Percentiles rank a stretch among this genome's conserved stretches.
Conservation (phyloP, 2,888 invertebrate genomes). For the Thecocarcelia acutangulata region DNA sequence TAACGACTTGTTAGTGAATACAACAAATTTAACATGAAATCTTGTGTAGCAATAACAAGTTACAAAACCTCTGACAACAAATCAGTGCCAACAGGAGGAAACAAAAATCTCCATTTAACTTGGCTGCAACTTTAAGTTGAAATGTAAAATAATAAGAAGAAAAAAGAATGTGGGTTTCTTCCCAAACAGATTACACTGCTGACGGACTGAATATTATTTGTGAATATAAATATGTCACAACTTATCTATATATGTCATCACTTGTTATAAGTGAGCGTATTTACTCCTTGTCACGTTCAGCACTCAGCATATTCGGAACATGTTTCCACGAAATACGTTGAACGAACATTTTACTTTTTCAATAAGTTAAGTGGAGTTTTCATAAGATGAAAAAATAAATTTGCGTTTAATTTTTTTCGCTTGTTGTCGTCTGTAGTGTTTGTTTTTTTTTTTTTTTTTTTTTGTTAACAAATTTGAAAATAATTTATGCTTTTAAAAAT, state of each 20-base stretch:
- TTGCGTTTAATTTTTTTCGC: too few relatives aligned
- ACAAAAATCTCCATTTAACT: constrained; percentile 22
- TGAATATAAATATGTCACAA: constrained; percentile 26
- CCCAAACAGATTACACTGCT: constrained; percentile 23
- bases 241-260: constrained; percentile 20
- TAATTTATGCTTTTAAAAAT: too few relatives aligned
- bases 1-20: constrained; percentile 50
- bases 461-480: too few relatives aligned
- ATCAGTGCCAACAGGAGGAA: background rate
- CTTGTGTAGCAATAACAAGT: constrained; percentile 50
- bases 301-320: background rate
- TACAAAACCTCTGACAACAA: constrained; percentile 16
- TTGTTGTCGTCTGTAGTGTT: too few relatives aligned
- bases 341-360: background rate
- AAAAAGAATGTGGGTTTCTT: too few relatives aligned
- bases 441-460: too few relatives aligned
- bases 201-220: constrained; percentile 5
- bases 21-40: constrained; percentile 65
- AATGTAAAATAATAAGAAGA: background rate
- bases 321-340: background rate
- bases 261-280: constrained; percentile 6
- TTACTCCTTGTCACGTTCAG: constrained; percentile 37
- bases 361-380: too few relatives aligned
- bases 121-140: constrained; percentile 35
- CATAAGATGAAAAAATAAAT: too few relatives aligned